Conservation (phyloP, 2,888 invertebrate genomes). For the Drosophila differens region DNA sequence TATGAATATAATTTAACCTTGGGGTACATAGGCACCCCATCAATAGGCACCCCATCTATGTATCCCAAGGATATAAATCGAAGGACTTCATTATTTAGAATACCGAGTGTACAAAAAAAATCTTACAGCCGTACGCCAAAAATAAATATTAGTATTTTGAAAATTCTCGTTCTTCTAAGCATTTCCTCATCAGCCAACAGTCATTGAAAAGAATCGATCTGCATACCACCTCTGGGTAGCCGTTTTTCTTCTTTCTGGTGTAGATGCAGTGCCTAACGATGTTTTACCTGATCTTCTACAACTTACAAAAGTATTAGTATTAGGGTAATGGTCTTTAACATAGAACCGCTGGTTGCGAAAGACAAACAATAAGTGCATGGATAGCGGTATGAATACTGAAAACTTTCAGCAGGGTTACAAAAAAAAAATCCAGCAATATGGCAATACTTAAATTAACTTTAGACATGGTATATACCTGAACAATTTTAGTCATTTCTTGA, state of each 20-base stretch:
- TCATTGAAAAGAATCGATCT: neutral
- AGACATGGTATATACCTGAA: slow-evolving; percentile 90
- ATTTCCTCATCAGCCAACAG: neutral
- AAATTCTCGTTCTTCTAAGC: neutral
- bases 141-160: neutral
- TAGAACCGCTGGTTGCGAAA: neutral
- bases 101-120: neutral
- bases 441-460: neutral
- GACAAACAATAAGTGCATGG: neutral
- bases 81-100: neutral
- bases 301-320: neutral
- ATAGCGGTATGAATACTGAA: neutral
- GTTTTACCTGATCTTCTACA: neutral
- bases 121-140: neutral
- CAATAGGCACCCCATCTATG: neutral
- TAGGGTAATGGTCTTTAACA: neutral
- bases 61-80: neutral
- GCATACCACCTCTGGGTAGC: neutral
- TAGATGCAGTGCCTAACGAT: neutral
- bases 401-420: neutral
- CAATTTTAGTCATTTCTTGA: slow-evolving; percentile 99
- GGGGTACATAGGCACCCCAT: neutral
- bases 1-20: neutral
- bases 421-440: neutral
- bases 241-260: neutral